Evolutionary conservation across 2,888 invertebrate species (phyloP).

Genomic region (Amblyjoppa fuscipennis): DNA sequence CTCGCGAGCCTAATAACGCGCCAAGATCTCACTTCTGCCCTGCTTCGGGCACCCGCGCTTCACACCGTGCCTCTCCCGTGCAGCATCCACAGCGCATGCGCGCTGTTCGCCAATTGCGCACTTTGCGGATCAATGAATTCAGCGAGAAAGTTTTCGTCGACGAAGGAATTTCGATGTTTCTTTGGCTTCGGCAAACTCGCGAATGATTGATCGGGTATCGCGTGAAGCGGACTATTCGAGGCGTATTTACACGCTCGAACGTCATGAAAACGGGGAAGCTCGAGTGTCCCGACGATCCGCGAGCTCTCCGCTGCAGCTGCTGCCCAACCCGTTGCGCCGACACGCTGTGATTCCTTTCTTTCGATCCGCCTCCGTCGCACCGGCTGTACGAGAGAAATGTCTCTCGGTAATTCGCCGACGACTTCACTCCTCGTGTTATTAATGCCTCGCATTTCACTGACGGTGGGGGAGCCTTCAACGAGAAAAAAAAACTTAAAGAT

Average conservation of each 20-base stretch:
- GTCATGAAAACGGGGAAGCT: constrained; percentile 22
- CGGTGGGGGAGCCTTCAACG: background rate
- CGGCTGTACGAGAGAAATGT: background rate
- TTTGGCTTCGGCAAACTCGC: constrained; percentile 19
- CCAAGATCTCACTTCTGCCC: constrained; percentile 69
- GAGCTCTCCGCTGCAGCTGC: constrained; percentile 1
- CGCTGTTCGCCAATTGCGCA: background rate
- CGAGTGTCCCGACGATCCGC: constrained; percentile 4
- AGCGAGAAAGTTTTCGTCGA: constrained; percentile 61
- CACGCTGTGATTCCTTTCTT: constrained; percentile 14
- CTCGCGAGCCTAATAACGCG: constrained; percentile 59
- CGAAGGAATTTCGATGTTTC: constrained; percentile 37
- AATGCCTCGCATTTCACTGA: background rate
- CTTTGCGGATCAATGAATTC: constrained; percentile 39
- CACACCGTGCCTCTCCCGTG: constrained; percentile 1
- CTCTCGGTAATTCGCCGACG: background rate
- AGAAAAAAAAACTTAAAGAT: background rate
- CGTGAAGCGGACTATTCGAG: constrained; percentile 28
- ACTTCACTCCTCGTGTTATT: background rate
- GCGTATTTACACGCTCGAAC: constrained; percentile 47
- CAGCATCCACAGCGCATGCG: constrained; percentile 18
- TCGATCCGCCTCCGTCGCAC: constrained; percentile 1
- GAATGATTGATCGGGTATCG: constrained; percentile 49
- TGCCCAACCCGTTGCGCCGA: background rate
- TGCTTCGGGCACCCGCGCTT: constrained; percentile 54